Evolutionary conservation across 2,888 invertebrate genomes (phyloP).

Genomic region (Tineola bisselliella): DNA sequence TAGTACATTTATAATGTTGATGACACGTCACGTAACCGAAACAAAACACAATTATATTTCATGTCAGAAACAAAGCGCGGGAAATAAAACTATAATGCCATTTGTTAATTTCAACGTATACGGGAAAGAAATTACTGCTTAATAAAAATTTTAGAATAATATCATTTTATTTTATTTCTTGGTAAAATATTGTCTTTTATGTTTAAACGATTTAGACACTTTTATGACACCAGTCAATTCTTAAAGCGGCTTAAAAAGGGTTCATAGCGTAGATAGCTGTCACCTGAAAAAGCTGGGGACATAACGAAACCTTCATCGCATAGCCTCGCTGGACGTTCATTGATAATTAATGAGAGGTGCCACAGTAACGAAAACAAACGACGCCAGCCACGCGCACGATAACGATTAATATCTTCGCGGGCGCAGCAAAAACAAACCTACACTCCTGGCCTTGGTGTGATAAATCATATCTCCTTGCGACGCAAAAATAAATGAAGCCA

Average conservation of each 20-base stretch:
- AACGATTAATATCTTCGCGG: conserved; percentile 65
- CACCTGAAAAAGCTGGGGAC: conserved; percentile 59
- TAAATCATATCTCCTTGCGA: conserved; percentile 65
- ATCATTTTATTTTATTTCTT: not conserved
- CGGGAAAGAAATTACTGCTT: not conserved
- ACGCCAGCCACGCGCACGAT: conserved; percentile 59
- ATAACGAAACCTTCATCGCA: conserved; percentile 59
- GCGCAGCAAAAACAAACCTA: conserved; percentile 63
- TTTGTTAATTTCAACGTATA: conserved; percentile 15
- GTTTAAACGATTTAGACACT: conserved; percentile 60
- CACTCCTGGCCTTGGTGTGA: conserved; percentile 52
- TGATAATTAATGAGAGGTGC: conserved; percentile 65
- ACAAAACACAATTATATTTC: conserved; percentile 13
- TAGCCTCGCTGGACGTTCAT: conserved; percentile 56
- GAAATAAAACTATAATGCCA: conserved; percentile 10
- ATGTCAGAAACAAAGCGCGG: conserved; percentile 3
- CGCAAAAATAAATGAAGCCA: conserved; percentile 66
- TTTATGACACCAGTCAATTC: conserved; percentile 64
- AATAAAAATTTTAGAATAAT: not conserved
- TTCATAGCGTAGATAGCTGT: conserved; percentile 59
- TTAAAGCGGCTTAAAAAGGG: conserved; percentile 67
- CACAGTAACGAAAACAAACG: conserved; percentile 66
- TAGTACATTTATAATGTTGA: conserved; percentile 20
- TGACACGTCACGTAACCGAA: conserved; percentile 22
- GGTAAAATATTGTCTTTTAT: not conserved